Evolutionary conservation across 2,113 vertebrate species (phyloP).

Genomic region (Erythrocercus mccallii): DNA sequence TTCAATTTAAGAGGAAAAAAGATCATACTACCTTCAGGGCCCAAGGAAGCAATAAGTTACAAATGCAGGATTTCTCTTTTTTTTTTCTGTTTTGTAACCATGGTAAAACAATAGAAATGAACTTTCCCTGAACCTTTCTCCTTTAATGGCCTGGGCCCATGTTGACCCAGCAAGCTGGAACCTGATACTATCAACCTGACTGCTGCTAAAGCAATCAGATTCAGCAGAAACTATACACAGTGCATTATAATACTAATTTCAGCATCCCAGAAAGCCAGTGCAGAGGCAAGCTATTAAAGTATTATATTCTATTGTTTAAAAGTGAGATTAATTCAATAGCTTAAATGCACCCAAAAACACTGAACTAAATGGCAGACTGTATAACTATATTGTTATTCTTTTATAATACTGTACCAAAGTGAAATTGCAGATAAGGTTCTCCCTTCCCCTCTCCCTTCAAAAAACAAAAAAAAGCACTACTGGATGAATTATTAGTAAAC

Average conservation of each 20-base stretch:
- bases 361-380: slow-evolving; percentile 52
- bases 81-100: slow-evolving; percentile 86
- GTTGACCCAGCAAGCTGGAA: slow-evolving; percentile 93
- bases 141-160: slow-evolving; percentile 91
- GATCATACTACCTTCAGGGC: slow-evolving; percentile 71
- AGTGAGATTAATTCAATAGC: slow-evolving; percentile 74
- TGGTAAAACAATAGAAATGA: slow-evolving; percentile 95
- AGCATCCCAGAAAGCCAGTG: slow-evolving; percentile 84
- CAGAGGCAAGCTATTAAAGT: slow-evolving; percentile 83
- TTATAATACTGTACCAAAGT: slow-evolving; percentile 57
- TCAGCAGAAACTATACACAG: slow-evolving; percentile 87
- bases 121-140: slow-evolving; percentile 99
- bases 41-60: slow-evolving; percentile 82
- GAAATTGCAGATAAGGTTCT: slow-evolving; percentile 68
- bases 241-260: slow-evolving; percentile 85
- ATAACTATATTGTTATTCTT: slow-evolving; percentile 67
- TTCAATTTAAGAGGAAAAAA: slow-evolving; percentile 84
- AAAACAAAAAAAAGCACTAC: slow-evolving; percentile 12
- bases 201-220: slow-evolving; percentile 97
- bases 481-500: slow-evolving; percentile 65
- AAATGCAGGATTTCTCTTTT: slow-evolving; percentile 83
- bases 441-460: slow-evolving; percentile 14
- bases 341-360: slow-evolving; percentile 65
- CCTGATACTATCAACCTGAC: slow-evolving; percentile 90
- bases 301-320: slow-evolving; percentile 88